Evolutionary conservation across 2,888 invertebrate genomes (phyloP), one percentile per base, ranked within the genome.

Genomic region (Microctonus aethiopoides): DNA sequence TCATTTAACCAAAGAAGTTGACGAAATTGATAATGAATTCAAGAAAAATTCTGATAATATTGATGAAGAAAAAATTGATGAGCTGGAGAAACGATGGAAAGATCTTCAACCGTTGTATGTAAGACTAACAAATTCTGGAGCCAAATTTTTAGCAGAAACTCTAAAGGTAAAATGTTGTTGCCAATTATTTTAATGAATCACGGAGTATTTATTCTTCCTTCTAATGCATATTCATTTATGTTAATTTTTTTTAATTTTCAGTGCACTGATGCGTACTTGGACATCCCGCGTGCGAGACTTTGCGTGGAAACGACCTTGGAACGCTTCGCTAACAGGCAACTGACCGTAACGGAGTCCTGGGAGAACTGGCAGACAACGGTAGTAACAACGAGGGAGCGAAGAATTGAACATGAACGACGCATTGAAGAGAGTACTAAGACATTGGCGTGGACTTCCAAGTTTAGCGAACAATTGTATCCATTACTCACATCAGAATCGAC

Each of bases 401-500:
- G 88, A 41, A 77, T 84, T 46, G 83, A 85, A 68, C 81, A 80
- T 68, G 90, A 91, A 83, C 88, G 89, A 82, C 88, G 88, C 72
- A 69, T 86, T 41, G 81, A 84, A 75, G 84, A 86, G 72, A 84
- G 83, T 68, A 81, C 80, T 6, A 81, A 92, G 92, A 91, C 90
- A 24, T 89, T 92, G 74, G 89, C 89, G 76, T 91, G 91, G 89
- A 91, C 91, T 76, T 89, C 91, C 3, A 90, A 92, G 85, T 88
- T 93, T 79, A 92, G 93, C 81, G 89, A 90, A 60, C 92, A 93
- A 80, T 87, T 94, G 70, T 94, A 94, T 88, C 94, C 94, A 24
- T 89, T 93, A 60, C 91, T 94, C 75, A 91, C 91, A 60, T 90
- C 91, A 16, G 88, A 89, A 71, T 89, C 92, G 3, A 88, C 89